A percentile compares a stretch with the other conserved stretches of the same genome.
Evolutionary conservation across 2,888 invertebrate species (phyloP).

Genomic region (Lasioglossum lativentre): DNA sequence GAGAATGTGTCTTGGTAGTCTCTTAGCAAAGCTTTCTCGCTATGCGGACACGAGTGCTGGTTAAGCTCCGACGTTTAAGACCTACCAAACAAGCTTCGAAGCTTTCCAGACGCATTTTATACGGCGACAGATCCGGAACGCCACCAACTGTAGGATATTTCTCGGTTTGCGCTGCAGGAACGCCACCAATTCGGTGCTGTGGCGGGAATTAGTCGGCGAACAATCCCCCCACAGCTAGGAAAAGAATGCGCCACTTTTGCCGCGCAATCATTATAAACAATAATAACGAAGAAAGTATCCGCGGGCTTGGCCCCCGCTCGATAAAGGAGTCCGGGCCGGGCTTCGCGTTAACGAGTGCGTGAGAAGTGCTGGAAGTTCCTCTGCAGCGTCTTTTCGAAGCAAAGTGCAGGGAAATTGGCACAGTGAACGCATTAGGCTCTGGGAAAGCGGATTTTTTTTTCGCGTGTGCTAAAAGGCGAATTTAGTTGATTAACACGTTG

Average conservation of each 20-base stretch:
- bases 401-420: neutral
- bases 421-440: neutral
- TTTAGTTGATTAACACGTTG: too few relatives aligned
- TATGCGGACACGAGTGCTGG: constrained; percentile 47
- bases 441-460: neutral
- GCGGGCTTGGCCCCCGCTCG: neutral
- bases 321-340: neutral
- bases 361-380: neutral
- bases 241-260: neutral
- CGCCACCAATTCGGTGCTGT: neutral
- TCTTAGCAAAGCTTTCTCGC: neutral
- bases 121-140: constrained; percentile 5
- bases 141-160: constrained; percentile 35
- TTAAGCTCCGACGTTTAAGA: constrained; percentile 62
- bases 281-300: constrained; percentile 1
- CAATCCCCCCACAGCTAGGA: neutral
- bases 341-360: constrained; percentile 10
- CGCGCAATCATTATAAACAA: constrained; percentile 1
- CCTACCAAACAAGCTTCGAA: constrained; percentile 49
- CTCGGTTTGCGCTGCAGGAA: neutral
- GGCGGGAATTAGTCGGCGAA: constrained; percentile 15
- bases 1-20: neutral
- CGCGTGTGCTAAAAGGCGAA: too few relatives aligned
- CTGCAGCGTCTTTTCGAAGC: neutral
- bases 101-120: constrained; percentile 55